Evolutionary conservation across 2,888 invertebrate genomes (phyloP).

Genomic region (Acleris cristana): DNA sequence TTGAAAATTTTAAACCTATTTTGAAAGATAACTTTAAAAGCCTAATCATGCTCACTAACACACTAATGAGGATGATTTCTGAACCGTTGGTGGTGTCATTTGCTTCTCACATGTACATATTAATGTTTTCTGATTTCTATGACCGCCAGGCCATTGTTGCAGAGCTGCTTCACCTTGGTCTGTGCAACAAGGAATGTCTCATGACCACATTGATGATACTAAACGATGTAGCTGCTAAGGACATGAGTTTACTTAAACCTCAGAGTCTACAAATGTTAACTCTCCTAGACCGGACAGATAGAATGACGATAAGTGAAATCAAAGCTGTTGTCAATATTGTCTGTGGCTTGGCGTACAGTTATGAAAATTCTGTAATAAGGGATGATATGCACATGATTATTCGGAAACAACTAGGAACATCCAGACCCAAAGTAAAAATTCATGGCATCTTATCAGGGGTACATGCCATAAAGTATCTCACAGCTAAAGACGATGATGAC

Average conservation of each 20-base stretch:
- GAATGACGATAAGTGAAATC: constrained; percentile 88
- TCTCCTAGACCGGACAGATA: constrained; percentile 89
- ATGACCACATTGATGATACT: constrained; percentile 67
- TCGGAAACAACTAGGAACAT: constrained; percentile 91
- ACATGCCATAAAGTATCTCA: constrained; percentile 89
- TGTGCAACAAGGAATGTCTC: constrained; percentile 68
- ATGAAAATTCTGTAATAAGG: constrained; percentile 83
- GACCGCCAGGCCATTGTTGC: constrained; percentile 71
- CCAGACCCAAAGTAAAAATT: constrained; percentile 85
- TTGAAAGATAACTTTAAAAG: constrained; percentile 82
- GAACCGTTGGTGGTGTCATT: constrained; percentile 83
- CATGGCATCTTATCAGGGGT: constrained; percentile 91
- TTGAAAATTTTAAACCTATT: constrained; percentile 81
- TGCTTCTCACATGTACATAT: constrained; percentile 83
- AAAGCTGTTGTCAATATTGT: constrained; percentile 91
- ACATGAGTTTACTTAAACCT: constrained; percentile 78
- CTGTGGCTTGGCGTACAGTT: constrained; percentile 87
- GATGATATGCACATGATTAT: constrained; percentile 93
- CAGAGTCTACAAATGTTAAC: constrained; percentile 85
- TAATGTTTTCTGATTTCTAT: constrained; percentile 72
- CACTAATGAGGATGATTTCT: constrained; percentile 76
- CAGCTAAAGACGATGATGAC: constrained; percentile 71
- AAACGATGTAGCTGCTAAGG: constrained; percentile 67
- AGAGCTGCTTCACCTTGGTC: constrained; percentile 68
- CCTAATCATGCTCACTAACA: constrained; percentile 82